Conservation (phyloP, 2,797 vertebrate species). For the Borostomias antarcticus region DNA sequence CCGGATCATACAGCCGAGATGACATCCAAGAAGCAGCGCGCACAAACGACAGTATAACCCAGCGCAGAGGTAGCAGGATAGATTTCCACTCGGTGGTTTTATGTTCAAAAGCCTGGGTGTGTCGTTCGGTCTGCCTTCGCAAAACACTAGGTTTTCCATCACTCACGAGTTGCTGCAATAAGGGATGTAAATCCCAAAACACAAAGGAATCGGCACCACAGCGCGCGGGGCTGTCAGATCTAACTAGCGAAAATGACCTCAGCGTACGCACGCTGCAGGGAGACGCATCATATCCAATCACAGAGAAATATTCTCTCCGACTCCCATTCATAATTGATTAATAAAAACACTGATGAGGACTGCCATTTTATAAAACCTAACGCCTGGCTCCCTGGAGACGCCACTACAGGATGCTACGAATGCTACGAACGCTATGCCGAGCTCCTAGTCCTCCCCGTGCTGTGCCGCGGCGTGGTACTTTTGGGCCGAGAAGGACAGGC, state of each 20-base stretch:
- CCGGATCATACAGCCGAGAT: constrained; percentile 63
- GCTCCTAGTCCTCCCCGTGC: too few species aligned
- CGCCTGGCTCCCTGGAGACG: constrained; percentile 11
- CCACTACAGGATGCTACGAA: too few species aligned
- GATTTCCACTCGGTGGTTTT: constrained; percentile 72
- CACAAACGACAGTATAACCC: constrained; percentile 67
- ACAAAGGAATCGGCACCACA: constrained; percentile 69
- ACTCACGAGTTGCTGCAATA: constrained; percentile 74
- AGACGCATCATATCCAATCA: constrained; percentile 70
- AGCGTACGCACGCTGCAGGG: constrained; percentile 57
- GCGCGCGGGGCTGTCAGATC: constrained; percentile 72
- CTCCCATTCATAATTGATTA: constrained; percentile 63
- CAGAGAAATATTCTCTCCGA: constrained; percentile 58
- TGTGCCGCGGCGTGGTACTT: not conserved
- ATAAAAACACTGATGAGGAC: constrained; percentile 57
- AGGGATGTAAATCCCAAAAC: constrained; percentile 79
- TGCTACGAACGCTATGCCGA: too few species aligned
- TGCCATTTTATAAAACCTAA: constrained; percentile 37
- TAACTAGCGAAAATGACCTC: constrained; percentile 74
- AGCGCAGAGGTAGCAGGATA: constrained; percentile 77
- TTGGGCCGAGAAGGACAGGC: not conserved
- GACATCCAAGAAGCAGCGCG: constrained; percentile 66
- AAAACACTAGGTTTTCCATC: constrained; percentile 72
- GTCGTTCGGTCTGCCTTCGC: constrained; percentile 71
- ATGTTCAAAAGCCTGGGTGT: constrained; percentile 73